Evolutionary conservation across 2,888 invertebrate species (phyloP), one percentile per base, ranked within the genome.

Genomic region (Ypsolopha scabrella): DNA sequence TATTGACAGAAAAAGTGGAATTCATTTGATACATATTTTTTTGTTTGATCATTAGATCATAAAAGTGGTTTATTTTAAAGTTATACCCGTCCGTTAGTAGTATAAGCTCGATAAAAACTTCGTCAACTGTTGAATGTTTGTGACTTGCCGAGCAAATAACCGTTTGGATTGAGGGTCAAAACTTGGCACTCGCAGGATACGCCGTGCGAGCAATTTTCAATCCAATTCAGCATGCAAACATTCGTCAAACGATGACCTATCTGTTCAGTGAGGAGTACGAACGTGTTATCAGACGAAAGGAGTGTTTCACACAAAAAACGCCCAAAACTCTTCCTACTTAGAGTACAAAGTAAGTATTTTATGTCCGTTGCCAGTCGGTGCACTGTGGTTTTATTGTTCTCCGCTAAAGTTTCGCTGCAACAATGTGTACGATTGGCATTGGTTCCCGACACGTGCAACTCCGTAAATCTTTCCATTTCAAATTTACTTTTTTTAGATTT

Each of bases 401-500:
- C 57, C 51, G 52, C 52, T 48, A 41, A 37, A 54, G 53, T 52
- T 53, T 58, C 57, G 56, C 54, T 49, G 64, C 66, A 63, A 67
- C 64, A 67, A 65, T 65, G 68, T 69, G 58, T 56, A 58, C 61
- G 64, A 64, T 65, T 63, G 67, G 62, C 63, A 51, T 52, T 47
- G 56, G 49, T 39, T 33, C 50, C n/a, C 48, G 52, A 50, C 47
- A 45, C 52, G 46, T 43, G 43, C 50, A 41, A 54, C 52, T 55
- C 56, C 47, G 49, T 46, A 51, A 53, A 54, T 53, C 54, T 55
- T 58, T 52, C 55, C 55, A 51, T 54, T 48, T 53, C 50, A 56
- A 54, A 53, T 55, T 50, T 38, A 38, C 39, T 44, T 51, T 51
- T 38, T 47, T 13, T 1, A 6, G 48, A n/a, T 13, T 37, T 37